Conservation (phyloP, 2,113 vertebrate genomes). For the Rutilus rutilus region DNA sequence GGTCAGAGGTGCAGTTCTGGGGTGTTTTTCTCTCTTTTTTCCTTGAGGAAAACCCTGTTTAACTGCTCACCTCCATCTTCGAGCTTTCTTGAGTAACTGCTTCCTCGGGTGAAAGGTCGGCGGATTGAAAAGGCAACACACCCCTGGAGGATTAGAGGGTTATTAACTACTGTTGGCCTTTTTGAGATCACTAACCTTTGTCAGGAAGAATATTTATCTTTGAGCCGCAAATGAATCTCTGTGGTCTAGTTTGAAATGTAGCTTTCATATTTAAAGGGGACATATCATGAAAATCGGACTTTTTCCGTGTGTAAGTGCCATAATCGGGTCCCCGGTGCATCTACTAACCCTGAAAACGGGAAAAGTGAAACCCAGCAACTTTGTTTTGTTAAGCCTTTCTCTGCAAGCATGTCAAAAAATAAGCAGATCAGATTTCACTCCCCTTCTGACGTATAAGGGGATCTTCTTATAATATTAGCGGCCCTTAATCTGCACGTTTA, state of each 20-base stretch:
- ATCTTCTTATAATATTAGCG: no score
- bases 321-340: no score
- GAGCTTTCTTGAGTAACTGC: conserved; percentile 1
- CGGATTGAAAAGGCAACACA: not conserved
- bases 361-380: no score
- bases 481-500: no score
- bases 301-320: no score
- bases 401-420: no score
- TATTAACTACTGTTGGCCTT: conserved; percentile 12
- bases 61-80: conserved; percentile 5
- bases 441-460: no score
- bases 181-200: not conserved
- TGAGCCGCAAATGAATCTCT: not conserved
- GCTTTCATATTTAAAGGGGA: not conserved
- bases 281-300: no score
- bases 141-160: not conserved
- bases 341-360: no score
- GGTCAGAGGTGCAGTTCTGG: conserved; percentile 53
- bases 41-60: conserved; percentile 45
- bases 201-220: not conserved
- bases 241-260: not conserved
- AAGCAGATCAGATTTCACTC: no score
- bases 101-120: conserved; percentile 37
- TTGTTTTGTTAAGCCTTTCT: no score
- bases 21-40: not conserved